Percentiles rank a stretch among this genome's conserved stretches.
These are phyloP conservation scores for Myodes glareolus DNA, from an alignment of 2,113 vertebrate species.

Conservation along the genomic window DNA sequence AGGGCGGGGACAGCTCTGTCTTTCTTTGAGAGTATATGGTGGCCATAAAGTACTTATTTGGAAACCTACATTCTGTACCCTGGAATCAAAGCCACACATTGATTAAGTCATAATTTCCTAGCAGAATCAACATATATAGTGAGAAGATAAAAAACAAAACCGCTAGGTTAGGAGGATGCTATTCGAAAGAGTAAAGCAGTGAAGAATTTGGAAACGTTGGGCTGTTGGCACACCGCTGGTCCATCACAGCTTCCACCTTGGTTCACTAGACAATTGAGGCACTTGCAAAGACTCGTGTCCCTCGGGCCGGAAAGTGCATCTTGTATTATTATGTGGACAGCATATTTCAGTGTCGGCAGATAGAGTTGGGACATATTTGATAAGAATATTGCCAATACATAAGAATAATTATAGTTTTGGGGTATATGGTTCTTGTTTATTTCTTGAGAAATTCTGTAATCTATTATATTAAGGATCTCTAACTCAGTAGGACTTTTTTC, in stretches of 20 bases:
- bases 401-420: neutral
- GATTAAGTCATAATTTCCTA: constrained; percentile 41
- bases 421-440: neutral
- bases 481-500: neutral
- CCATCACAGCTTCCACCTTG: neutral
- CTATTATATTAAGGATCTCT: neutral
- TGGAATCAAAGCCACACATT: neutral
- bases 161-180: neutral
- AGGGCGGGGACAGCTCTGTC: neutral
- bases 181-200: neutral
- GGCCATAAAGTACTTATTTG: neutral
- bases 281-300: neutral
- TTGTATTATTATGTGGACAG: neutral
- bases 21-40: constrained; percentile 8
- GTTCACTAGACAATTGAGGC: neutral
- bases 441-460: constrained; percentile 9
- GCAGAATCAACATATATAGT: neutral
- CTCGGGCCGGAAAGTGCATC: neutral
- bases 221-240: neutral
- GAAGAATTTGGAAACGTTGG: neutral
- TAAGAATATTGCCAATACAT: neutral
- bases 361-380: constrained; percentile 16
- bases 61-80: neutral
- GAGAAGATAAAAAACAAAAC: neutral
- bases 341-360: neutral